Percentiles rank a stretch among this genome's conserved stretches.
Evolutionary conservation across 2,888 invertebrate species (phyloP).

Genomic region (Microplitis deprimator): DNA sequence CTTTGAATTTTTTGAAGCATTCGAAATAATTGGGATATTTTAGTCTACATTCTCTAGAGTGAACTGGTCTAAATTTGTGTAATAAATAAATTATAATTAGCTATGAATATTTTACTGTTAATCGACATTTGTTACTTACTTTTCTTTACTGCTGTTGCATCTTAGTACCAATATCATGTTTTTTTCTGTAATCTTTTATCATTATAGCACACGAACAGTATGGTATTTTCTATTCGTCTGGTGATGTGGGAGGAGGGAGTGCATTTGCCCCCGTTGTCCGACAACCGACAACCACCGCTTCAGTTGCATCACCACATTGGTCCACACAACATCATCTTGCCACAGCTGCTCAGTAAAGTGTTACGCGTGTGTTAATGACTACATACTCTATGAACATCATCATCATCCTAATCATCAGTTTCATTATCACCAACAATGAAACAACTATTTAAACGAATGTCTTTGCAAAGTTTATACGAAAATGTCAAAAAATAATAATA

Average conservation of each 20-base stretch:
- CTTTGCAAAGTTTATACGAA: no score
- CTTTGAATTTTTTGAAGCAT: no score
- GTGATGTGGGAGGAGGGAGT: slow-evolving; percentile 72
- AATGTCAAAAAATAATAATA: no score
- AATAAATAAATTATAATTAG: no score
- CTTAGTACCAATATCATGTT: neutral
- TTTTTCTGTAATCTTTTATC: slow-evolving; percentile 46
- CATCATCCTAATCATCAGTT: slow-evolving; percentile 55
- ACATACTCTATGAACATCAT: slow-evolving; percentile 54
- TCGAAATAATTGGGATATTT: no score
- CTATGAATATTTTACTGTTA: no score
- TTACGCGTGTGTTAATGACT: slow-evolving; percentile 44
- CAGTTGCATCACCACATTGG: slow-evolving; percentile 70
- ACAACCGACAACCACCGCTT: slow-evolving; percentile 71
- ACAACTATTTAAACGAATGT: no score
- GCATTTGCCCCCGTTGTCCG: slow-evolving; percentile 76
- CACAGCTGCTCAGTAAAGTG: slow-evolving; percentile 76
- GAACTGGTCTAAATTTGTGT: no score
- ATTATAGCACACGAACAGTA: slow-evolving; percentile 72
- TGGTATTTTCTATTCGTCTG: slow-evolving; percentile 71
- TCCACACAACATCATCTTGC: slow-evolving; percentile 75
- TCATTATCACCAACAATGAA: neutral
- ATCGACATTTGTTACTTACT: no score
- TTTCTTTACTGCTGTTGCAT: no score
- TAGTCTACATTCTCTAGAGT: no score